Evolutionary conservation across 2,888 invertebrate genomes (phyloP).

Genomic region (Artemia sinica): DNA sequence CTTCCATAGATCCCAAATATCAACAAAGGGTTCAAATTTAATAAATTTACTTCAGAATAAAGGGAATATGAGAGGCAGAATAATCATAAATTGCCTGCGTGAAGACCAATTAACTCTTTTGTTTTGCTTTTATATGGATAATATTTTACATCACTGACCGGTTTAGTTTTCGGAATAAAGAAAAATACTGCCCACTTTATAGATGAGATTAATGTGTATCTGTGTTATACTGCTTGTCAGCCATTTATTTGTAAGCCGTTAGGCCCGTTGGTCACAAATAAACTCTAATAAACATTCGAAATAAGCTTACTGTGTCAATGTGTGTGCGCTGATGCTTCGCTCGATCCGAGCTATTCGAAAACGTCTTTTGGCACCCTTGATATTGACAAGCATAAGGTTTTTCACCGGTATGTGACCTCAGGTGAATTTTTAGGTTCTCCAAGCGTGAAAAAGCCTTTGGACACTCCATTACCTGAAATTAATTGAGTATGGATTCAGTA

Average conservation of each 20-base stretch:
- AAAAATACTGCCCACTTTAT: not conserved
- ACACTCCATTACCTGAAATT: constrained; percentile 75
- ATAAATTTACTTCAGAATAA: too few relatives aligned
- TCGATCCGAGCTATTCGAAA: constrained; percentile 93
- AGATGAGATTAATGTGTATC: too few relatives aligned
- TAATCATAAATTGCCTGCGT: too few relatives aligned
- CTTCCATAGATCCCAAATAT: too few relatives aligned
- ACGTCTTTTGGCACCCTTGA: constrained; percentile 79
- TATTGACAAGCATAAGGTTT: constrained; percentile 89
- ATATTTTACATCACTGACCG: not conserved
- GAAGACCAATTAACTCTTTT: too few relatives aligned
- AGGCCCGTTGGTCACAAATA: not conserved
- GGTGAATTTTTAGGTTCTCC: constrained; percentile 95
- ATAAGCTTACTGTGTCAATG: constrained; percentile 72
- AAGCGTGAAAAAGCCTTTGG: constrained; percentile 86
- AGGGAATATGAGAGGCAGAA: too few relatives aligned
- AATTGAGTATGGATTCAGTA: too few relatives aligned
- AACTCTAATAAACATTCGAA: not conserved
- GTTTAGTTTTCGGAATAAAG: not conserved
- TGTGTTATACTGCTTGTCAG: not conserved
- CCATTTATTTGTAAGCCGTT: not conserved
- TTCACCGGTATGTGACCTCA: constrained; percentile 86
- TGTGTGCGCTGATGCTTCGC: constrained; percentile 98
- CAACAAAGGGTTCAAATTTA: too few relatives aligned
- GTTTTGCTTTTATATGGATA: not conserved